Conservation (phyloP, 2,113 vertebrate species). For the Isurus oxyrinchus region DNA sequence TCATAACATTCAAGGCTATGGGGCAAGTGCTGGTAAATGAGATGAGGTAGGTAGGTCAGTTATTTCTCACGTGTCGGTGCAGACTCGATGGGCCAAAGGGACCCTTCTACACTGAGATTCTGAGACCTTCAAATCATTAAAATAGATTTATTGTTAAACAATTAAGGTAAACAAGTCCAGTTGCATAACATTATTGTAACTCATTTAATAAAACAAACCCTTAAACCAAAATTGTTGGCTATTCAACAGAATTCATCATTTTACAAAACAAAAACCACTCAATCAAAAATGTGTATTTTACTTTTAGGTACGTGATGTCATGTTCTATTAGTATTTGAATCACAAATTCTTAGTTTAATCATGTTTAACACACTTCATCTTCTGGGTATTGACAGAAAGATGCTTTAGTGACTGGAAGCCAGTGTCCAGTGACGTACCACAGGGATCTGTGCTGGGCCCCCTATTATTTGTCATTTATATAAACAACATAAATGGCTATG, state of each 20-base stretch:
- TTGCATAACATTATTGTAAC: neutral
- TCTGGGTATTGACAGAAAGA: too few relatives aligned
- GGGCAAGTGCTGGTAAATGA: too few relatives aligned
- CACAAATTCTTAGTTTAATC: neutral
- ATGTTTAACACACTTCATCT: conserved; percentile 41
- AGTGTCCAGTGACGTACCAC: too few relatives aligned
- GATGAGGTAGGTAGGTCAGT: too few relatives aligned
- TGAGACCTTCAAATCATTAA: neutral
- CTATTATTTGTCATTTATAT: too few relatives aligned
- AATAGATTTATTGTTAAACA: neutral
- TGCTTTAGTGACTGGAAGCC: too few relatives aligned
- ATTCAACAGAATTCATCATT: neutral
- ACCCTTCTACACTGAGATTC: too few relatives aligned
- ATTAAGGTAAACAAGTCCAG: neutral
- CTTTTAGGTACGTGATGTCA: neutral
- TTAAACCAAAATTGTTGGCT: neutral
- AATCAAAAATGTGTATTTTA: neutral
- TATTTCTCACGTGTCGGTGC: too few relatives aligned
- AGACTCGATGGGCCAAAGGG: too few relatives aligned
- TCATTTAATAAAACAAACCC: neutral
- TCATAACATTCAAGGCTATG: too few relatives aligned
- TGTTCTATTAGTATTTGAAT: conserved; percentile 22
- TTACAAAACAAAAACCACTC: neutral
- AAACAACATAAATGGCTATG: too few relatives aligned
- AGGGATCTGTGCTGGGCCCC: too few relatives aligned